phyloP scores from a whole-genome alignment of 92 coral and sea anemone genomes.

The Palythoa caribaeorum region DNA sequence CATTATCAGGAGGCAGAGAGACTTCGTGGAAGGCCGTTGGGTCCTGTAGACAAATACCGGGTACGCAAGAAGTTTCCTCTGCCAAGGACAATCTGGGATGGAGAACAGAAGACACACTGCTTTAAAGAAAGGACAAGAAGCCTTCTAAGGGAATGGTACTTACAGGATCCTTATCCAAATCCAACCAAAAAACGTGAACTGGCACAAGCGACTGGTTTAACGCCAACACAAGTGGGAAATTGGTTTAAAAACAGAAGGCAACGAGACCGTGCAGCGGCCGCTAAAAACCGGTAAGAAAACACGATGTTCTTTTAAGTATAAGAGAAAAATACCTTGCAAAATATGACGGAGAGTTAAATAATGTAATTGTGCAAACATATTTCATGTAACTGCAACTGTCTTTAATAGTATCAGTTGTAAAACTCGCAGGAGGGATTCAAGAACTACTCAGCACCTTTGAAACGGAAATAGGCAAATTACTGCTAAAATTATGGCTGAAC shows the following conservation, averaged over 20 bases:
- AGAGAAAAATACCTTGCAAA: constrained; percentile 14
- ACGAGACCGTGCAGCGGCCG: constrained; percentile 99
- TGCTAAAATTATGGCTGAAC: constrained; percentile 59
- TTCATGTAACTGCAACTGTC: constrained; percentile 23
- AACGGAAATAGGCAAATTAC: constrained; percentile 85
- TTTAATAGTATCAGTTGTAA: constrained; percentile 24
- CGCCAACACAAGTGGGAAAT: constrained; percentile 99
- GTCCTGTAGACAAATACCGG: constrained; percentile 98
- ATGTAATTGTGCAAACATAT: constrained; percentile 30
- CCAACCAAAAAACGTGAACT: constrained; percentile 98
- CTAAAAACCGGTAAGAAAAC: constrained; percentile 94
- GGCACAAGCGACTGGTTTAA: constrained; percentile 99
- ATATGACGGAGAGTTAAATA: constrained; percentile 12
- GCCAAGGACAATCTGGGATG: constrained; percentile 99
- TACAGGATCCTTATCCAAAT: constrained; percentile 99
- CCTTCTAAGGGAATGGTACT: constrained; percentile 93
- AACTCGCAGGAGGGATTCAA: constrained; percentile 41
- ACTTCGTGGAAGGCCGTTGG: constrained; percentile 97
- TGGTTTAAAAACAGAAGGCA: constrained; percentile 99
- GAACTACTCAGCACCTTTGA: constrained; percentile 63
- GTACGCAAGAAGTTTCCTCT: constrained; percentile 99
- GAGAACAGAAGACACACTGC: constrained; percentile 99
- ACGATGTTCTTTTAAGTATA: constrained; percentile 32
- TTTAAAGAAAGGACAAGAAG: constrained; percentile 98
- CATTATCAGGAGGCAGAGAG: constrained; percentile 98